Conservation (phyloP, 2,113 vertebrate species). For the Takifugu bimaculatus region DNA sequence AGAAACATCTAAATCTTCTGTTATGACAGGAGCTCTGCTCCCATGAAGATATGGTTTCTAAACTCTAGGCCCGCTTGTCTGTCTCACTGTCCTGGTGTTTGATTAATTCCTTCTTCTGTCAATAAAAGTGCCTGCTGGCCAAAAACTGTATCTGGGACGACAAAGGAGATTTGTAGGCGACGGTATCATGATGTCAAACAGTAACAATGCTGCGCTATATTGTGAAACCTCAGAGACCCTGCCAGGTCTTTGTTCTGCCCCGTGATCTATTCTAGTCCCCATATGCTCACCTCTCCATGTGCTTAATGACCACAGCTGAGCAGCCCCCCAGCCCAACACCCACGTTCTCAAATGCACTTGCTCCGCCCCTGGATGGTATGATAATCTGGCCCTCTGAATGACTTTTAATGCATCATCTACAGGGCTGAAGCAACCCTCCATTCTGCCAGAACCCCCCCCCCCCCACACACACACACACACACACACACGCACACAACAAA, state of each 20-base stretch:
- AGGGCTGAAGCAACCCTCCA: slow-evolving; percentile 30
- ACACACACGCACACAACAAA: too few relatives aligned
- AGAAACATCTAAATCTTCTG: not conserved
- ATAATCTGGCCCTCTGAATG: slow-evolving; percentile 57
- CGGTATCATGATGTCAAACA: slow-evolving; percentile 52
- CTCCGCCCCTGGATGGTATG: slow-evolving; percentile 39
- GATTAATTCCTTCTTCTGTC: slow-evolving; percentile 29
- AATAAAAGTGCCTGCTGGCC: slow-evolving; percentile 13
- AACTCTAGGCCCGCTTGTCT: slow-evolving; percentile 1
- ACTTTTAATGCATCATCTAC: slow-evolving; percentile 57
- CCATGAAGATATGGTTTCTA: slow-evolving; percentile 22
- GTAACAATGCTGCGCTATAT: slow-evolving; percentile 46
- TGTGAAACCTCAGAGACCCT: slow-evolving; percentile 43
- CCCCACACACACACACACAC: not conserved
- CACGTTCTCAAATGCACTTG: slow-evolving; percentile 1
- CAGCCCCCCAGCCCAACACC: slow-evolving; percentile 40
- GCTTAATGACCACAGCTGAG: slow-evolving; percentile 66
- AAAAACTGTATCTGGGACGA: slow-evolving; percentile 20
- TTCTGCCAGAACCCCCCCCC: slow-evolving; percentile 26
- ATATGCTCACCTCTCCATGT: slow-evolving; percentile 65
- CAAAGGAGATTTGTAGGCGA: slow-evolving; percentile 34
- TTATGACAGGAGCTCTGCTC: not conserved
- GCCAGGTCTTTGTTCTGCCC: slow-evolving; percentile 59
- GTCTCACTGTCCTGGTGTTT: slow-evolving; percentile 10
- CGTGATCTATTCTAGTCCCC: slow-evolving; percentile 61